Evolutionary conservation across 2,113 vertebrate genomes (phyloP).

Genomic region (Odobenus rosmarus): DNA sequence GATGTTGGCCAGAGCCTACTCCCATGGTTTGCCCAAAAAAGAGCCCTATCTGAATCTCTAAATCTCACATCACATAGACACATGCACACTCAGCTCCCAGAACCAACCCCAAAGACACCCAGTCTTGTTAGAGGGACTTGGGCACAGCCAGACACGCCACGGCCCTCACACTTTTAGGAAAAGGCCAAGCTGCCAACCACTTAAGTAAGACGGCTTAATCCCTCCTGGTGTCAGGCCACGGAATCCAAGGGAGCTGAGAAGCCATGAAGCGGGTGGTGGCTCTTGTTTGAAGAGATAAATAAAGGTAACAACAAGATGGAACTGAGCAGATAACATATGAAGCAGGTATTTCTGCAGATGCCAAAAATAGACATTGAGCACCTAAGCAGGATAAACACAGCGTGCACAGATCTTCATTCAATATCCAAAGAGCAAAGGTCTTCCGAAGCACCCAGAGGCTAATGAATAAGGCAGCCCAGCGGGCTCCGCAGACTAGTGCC

Average conservation of each 20-base stretch:
- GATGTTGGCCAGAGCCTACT: neutral
- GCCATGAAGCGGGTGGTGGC: accelerated
- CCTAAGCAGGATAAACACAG: neutral
- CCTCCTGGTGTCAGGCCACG: accelerated
- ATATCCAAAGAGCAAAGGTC: neutral
- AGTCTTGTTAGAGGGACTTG: accelerated
- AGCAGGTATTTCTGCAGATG: neutral
- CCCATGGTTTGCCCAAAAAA: neutral
- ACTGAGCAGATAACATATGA: neutral
- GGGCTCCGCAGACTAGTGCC: accelerated
- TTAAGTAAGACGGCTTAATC: accelerated
- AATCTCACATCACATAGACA: neutral
- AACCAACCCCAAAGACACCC: neutral
- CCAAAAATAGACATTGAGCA: neutral
- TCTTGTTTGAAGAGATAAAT: neutral
- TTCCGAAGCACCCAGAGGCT: accelerated
- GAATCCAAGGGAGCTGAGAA: accelerated
- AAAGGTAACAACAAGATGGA: neutral
- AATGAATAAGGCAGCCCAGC: accelerated
- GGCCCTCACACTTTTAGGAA: accelerated
- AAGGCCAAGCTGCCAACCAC: neutral
- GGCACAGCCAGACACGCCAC: neutral
- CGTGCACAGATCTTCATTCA: accelerated
- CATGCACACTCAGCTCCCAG: neutral
- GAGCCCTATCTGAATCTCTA: neutral